Base-by-base conservation (phyloP, 2,113 vertebrate genomes). In the Dromiciops gliroides region DNA sequence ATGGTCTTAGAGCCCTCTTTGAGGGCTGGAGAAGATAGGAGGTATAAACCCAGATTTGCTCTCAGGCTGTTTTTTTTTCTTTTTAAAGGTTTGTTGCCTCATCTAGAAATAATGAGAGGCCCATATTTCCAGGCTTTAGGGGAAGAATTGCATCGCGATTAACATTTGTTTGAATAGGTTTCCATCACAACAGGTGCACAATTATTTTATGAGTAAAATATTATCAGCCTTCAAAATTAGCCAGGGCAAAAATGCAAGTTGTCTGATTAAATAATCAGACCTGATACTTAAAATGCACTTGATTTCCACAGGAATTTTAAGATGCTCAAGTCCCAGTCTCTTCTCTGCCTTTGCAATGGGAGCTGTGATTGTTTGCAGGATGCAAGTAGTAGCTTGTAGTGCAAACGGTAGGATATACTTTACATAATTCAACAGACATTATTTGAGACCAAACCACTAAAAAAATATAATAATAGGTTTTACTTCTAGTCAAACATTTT, bases 191-290 rank as follows among this genome's bases (percentile, higher is more conserved):
- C 99, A 99, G 99, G 99, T 99, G 98, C 98, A 98, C 98, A 98
- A 98, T 99, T 99, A 99, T 98, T 99, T 98, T 99, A 98, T 98
- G 98, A 98, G 98, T 98, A 99, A 99, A 99, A 99, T 99, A 99
- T 99, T 99, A 99, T 98, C 98, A 98, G 98, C 97, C 97, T 98
- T 98, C 98, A 97, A 98, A 99, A 99, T 99, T 98, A 99, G 97
- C 98, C 98, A 94, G 98, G 98, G 98, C 98, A 98, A 98, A 83
- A 98, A 99, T 98, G 99, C 97, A 98, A 98, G 98, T 98, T 98
- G 98, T 98, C 98, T 99, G 99, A 99, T 99, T 99, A 99, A 99
- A 99, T 99, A 99, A 99, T 99, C 98, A 99, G 98, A 98, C 97
- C 95, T 98, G 98, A 98, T 98, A 98, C 98, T 98, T 99, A 98